Percentiles rank a stretch among this genome's conserved stretches.
These are phyloP conservation scores for Tachina grossa DNA, from an alignment of 2,888 invertebrate species.

Conservation along the genomic window DNA sequence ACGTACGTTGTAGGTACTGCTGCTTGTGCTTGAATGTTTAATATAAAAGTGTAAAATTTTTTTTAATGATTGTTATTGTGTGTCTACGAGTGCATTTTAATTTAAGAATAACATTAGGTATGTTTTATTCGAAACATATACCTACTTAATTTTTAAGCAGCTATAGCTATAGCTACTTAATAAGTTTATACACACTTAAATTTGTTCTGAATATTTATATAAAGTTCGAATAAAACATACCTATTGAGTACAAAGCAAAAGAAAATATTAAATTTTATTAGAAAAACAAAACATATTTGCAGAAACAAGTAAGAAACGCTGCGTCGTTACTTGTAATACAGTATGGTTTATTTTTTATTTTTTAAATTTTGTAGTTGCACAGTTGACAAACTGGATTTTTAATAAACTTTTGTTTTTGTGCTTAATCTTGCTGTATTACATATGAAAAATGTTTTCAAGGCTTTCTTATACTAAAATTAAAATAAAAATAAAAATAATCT, in stretches of 20 bases:
- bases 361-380: not conserved
- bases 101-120: constrained; percentile 1
- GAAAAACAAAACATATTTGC: not conserved
- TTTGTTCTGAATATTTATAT: no score
- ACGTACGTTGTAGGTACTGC: constrained; percentile 20
- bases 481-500: constrained; percentile 25
- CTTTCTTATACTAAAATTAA: not conserved
- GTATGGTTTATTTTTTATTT: not conserved
- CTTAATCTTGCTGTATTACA: constrained; percentile 25
- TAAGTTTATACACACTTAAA: no score
- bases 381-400: not conserved
- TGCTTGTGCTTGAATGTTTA: constrained; percentile 24
- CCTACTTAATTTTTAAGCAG: no score
- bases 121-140: no score
- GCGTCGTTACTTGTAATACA: constrained; percentile 4
- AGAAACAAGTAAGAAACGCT: not conserved
- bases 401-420: not conserved
- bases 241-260: constrained; percentile 4
- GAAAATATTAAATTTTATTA: constrained; percentile 4
- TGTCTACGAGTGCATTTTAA: constrained; percentile 9
- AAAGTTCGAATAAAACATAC: no score
- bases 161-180: no score
- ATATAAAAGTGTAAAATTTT: constrained; percentile 15
- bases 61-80: constrained; percentile 3
- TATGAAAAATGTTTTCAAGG: not conserved